phyloP scores from a whole-genome alignment of 2,888 invertebrate genomes.

The Anthrax anthrax region DNA sequence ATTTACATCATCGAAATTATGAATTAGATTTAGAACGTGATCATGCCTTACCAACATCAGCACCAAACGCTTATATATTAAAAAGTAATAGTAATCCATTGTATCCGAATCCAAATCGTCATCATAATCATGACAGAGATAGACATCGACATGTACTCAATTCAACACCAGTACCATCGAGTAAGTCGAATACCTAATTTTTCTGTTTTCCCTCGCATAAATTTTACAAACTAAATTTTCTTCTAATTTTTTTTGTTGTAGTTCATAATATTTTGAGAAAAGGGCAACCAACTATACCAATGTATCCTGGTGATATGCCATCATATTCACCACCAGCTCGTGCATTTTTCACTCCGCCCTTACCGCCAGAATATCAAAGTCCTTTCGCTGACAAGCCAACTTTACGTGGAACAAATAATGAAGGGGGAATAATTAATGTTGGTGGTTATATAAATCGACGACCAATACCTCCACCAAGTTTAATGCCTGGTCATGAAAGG shows the following conservation, averaged over 20 bases:
- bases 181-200: slow-evolving; percentile 21
- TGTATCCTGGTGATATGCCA: slow-evolving; percentile 54
- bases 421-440: slow-evolving; percentile 26
- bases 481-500: slow-evolving; percentile 67
- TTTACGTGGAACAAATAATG: slow-evolving; percentile 54
- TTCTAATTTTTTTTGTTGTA: slow-evolving; percentile 14
- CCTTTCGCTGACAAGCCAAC: slow-evolving; percentile 85
- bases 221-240: no score
- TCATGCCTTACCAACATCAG: slow-evolving; percentile 59
- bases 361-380: slow-evolving; percentile 70
- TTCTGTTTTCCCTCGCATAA: no score
- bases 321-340: slow-evolving; percentile 72
- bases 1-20: slow-evolving; percentile 37
- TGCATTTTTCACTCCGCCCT: slow-evolving; percentile 65
- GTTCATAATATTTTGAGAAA: slow-evolving; percentile 43
- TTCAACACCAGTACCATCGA: slow-evolving; percentile 31
- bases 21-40: slow-evolving; percentile 57
- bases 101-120: slow-evolving; percentile 55
- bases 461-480: slow-evolving; percentile 69
- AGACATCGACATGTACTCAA: slow-evolving; percentile 27
- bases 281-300: slow-evolving; percentile 44
- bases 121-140: slow-evolving; percentile 32
- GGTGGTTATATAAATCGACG: slow-evolving; percentile 49
- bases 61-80: slow-evolving; percentile 62
- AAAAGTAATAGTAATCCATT: slow-evolving; percentile 63